These are phyloP conservation scores for Calameuta pallipes DNA, from an alignment of 2,888 invertebrate genomes.

Conservation along the genomic window DNA sequence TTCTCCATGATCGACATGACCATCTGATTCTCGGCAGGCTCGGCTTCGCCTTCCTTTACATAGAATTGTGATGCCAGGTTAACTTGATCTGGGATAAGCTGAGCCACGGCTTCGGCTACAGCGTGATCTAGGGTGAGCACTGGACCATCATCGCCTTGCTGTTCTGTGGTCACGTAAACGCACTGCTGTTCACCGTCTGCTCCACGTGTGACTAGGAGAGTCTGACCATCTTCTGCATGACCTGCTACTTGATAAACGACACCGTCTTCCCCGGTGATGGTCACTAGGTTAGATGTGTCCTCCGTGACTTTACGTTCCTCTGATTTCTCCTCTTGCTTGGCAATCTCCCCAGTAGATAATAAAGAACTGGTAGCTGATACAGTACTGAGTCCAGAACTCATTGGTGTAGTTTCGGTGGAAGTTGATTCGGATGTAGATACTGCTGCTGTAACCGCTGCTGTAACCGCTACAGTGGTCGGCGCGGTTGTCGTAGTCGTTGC, in stretches of 20 bases:
- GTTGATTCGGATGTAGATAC: constrained; percentile 3
- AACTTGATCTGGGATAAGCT: constrained; percentile 70
- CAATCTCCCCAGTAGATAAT: constrained; percentile 21
- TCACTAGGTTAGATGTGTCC: constrained; percentile 73
- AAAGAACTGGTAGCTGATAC: constrained; percentile 25
- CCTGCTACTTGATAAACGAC: constrained; percentile 82
- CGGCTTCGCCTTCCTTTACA: constrained; percentile 62
- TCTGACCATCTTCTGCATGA: constrained; percentile 84
- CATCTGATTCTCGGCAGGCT: constrained; percentile 56
- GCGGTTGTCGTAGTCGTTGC: constrained; percentile 21
- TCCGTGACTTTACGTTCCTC: constrained; percentile 71
- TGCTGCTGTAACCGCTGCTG: not conserved
- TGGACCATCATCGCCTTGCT: constrained; percentile 68
- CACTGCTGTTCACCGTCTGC: constrained; percentile 82
- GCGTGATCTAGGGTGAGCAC: constrained; percentile 71
- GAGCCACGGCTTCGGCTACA: constrained; percentile 68
- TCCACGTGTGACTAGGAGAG: constrained; percentile 78
- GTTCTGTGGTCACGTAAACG: constrained; percentile 72
- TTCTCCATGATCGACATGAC: constrained; percentile 68
- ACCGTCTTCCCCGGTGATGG: constrained; percentile 88
- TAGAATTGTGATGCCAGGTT: constrained; percentile 62
- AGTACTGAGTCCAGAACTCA: constrained; percentile 18
- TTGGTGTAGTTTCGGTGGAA: constrained; percentile 31
- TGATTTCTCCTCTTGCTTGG: constrained; percentile 69
- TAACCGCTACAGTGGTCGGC: constrained; percentile 6